Conservation (phyloP, 1,140 invertebrate species). For the Sesamia nonagrioides region DNA sequence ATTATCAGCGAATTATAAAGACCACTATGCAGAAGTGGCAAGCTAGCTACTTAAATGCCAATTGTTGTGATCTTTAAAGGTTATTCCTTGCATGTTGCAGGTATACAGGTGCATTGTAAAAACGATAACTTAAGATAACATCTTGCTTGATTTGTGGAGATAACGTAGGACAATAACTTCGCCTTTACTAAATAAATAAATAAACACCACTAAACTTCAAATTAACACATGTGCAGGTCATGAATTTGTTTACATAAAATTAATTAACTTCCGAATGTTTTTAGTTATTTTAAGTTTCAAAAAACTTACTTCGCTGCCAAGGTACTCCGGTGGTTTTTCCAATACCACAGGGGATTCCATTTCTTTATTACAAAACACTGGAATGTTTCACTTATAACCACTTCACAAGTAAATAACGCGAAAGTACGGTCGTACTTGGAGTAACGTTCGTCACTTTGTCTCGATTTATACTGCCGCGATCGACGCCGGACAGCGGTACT, state of each 20-base stretch:
- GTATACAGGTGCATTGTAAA: constrained; percentile 1
- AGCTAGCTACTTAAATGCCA: neutral
- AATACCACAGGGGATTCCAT: constrained; percentile 85
- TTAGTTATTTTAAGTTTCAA: constrained; percentile 21
- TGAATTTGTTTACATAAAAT: neutral
- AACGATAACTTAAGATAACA: neutral
- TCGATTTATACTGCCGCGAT: constrained; percentile 74
- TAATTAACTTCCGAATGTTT: neutral
- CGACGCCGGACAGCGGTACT: constrained; percentile 61
- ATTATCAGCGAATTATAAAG: too few relatives aligned
- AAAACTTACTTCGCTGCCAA: constrained; percentile 75
- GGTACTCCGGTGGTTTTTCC: constrained; percentile 83
- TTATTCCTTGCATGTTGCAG: neutral
- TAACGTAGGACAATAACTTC: too few relatives aligned
- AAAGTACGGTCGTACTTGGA: constrained; percentile 53
- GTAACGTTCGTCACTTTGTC: constrained; percentile 65
- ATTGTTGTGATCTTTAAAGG: constrained; percentile 6
- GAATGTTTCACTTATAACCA: constrained; percentile 76
- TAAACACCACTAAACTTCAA: neutral
- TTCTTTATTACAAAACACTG: constrained; percentile 70
- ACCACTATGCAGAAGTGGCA: too few relatives aligned
- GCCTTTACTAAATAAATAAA: too few relatives aligned
- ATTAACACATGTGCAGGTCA: neutral
- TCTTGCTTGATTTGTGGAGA: too few relatives aligned
- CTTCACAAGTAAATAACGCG: constrained; percentile 65